Evolutionary conservation across 2,113 vertebrate genomes (phyloP), one percentile per base, ranked within the genome.

Genomic region (Hemibagrus wyckioides): DNA sequence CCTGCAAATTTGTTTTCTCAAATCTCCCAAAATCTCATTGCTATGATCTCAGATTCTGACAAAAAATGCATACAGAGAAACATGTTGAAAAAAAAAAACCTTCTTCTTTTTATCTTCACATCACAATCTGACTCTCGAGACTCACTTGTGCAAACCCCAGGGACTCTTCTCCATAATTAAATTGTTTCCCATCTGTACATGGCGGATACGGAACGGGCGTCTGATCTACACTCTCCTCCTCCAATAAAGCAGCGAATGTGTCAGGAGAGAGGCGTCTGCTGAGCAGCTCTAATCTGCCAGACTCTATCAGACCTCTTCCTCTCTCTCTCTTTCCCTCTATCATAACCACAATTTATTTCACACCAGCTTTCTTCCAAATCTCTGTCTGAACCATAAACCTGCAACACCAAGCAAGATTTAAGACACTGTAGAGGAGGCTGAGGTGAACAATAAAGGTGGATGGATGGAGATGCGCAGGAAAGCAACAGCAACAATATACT

Each of bases 331-430:
- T 59, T 67, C 61, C 10, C 25, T 65, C 36, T 9, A n/a, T 86
- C 79, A 82, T 82, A 86, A 86, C 77, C 28, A 3, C 33, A 79
- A 86, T 86, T 86, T 86, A 86, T 86, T 86, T 82, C 65, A 59
- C 28, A 57, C 52, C 9, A 39, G 79, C 79, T 86, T 82, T 76
- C 30, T 83, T 75, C 84, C 82, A 82, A 57, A 82, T 82, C 85
- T 82, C 69, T 75, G 44, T 52, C 82, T 39, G 50, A 73, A 39
- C 79, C 73, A 80, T 82, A 86, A 86, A 86, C 63, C 65, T 82
- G 79, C 85, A 82, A 67, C 79, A 59, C 52, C 77, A 33, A 56
- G 79, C 50, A 23, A 44, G 85, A 81, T 86, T 69, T 71, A 82
- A 30, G 52, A 19, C 56, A 6, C 19, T 48, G 79, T 73, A 44